Conservation (phyloP, 2,797 vertebrate genomes). For the Naso thynnoides region DNA sequence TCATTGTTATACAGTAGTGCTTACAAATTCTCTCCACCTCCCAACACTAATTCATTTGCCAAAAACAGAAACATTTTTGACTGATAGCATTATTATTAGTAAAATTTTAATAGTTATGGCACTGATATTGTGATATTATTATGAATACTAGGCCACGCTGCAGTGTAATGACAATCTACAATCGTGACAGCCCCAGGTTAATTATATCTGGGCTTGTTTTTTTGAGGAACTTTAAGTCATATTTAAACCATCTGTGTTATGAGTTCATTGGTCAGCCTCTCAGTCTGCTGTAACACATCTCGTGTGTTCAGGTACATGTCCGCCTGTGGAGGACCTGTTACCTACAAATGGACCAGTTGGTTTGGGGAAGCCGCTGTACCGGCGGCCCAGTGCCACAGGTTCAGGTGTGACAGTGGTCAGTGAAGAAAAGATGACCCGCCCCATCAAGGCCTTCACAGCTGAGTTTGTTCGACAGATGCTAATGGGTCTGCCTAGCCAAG, state of each 20-base stretch:
- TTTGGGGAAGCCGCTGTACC: slow-evolving; percentile 90
- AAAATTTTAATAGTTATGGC: too few relatives aligned
- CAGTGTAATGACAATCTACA: too few relatives aligned
- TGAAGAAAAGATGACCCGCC: slow-evolving; percentile 97
- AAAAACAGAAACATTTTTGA: too few relatives aligned
- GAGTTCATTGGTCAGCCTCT: not conserved
- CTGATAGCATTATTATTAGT: too few relatives aligned
- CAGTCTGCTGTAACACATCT: not conserved
- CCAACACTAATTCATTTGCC: too few relatives aligned
- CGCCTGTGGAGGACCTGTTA: slow-evolving; percentile 86
- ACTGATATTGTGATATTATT: too few relatives aligned
- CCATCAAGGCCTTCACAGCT: slow-evolving; percentile 97
- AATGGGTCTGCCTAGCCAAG: slow-evolving; percentile 95
- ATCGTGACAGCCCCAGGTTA: too few relatives aligned
- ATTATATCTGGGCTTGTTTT: too few relatives aligned
- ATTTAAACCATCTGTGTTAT: not conserved
- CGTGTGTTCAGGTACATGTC: slow-evolving; percentile 70
- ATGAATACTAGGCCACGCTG: too few relatives aligned
- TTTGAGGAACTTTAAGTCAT: too few relatives aligned
- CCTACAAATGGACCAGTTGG: slow-evolving; percentile 92
- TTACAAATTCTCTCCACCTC: too few relatives aligned
- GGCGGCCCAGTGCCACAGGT: slow-evolving; percentile 81
- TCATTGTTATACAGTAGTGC: too few relatives aligned
- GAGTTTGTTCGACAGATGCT: slow-evolving; percentile 97
- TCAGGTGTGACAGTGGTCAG: slow-evolving; percentile 88